Evolutionary conservation across 2,888 invertebrate genomes (phyloP).

Genomic region (Conomelus anceps): DNA sequence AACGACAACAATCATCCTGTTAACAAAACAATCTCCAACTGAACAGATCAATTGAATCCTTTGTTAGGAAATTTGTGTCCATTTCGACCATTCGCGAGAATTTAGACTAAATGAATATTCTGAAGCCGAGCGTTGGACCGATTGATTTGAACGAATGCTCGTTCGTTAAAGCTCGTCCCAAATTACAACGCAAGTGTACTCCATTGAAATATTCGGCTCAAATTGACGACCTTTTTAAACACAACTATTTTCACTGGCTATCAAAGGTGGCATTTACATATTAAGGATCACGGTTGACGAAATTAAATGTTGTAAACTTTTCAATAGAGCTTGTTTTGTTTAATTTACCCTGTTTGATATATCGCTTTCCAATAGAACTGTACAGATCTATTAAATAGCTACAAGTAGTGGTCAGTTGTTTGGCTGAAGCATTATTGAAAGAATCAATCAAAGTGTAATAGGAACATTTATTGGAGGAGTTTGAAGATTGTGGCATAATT

Average conservation of each 20-base stretch:
- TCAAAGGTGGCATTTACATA: not conserved
- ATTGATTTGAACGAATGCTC: not conserved
- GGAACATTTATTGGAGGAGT: not conserved
- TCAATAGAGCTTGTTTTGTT: not conserved
- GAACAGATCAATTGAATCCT: not conserved
- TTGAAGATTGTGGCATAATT: too few relatives aligned
- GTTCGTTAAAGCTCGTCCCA: not conserved
- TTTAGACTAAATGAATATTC: not conserved
- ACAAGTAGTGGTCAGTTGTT: not conserved
- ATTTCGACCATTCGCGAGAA: not conserved
- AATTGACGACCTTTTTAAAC: not conserved
- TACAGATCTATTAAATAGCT: not conserved
- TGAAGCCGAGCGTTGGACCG: not conserved
- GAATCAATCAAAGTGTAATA: not conserved
- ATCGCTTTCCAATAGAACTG: not conserved
- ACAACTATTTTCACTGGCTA: not conserved
- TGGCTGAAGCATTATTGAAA: not conserved
- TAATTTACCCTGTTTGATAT: not conserved
- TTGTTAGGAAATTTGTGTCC: not conserved
- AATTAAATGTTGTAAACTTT: not conserved
- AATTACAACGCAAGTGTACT: not conserved
- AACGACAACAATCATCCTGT: not conserved
- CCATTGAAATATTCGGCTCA: too few relatives aligned
- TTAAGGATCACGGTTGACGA: not conserved
- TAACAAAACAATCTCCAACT: not conserved